phyloP scores from a whole-genome alignment of 1,140 invertebrate species.

The Sycophaga agraensis region DNA sequence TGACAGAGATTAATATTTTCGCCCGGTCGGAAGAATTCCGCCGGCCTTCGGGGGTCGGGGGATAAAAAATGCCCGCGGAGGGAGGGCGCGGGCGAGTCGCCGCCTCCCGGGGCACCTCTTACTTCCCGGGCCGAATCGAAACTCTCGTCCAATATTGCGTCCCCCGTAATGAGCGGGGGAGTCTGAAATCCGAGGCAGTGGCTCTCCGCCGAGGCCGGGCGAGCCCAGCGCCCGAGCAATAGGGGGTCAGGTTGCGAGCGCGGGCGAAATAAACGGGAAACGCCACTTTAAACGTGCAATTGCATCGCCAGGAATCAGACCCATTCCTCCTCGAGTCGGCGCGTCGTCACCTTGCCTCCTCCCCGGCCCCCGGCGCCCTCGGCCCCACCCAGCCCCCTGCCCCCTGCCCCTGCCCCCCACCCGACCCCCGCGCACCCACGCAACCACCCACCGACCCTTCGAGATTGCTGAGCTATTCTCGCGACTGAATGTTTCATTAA shows the following conservation, averaged over 20 bases:
- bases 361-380: slow-evolving; percentile 26
- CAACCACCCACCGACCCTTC: slow-evolving; percentile 47
- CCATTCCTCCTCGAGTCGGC: slow-evolving; percentile 47
- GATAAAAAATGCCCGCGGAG: background rate
- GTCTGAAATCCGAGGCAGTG: slow-evolving; percentile 42
- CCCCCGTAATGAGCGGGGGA: slow-evolving; percentile 40
- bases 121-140: slow-evolving; percentile 36
- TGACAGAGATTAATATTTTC: slow-evolving; percentile 16
- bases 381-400: slow-evolving; percentile 32
- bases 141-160: slow-evolving; percentile 44
- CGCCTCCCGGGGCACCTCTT: background rate
- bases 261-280: slow-evolving; percentile 55
- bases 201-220: slow-evolving; percentile 24
- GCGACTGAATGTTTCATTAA: slow-evolving; percentile 61
- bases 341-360: slow-evolving; percentile 33
- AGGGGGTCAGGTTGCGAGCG: slow-evolving; percentile 47
- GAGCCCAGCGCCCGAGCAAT: background rate
- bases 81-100: background rate
- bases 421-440: slow-evolving; percentile 27
- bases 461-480: slow-evolving; percentile 60
- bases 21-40: background rate
- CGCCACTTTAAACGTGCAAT: slow-evolving; percentile 59
- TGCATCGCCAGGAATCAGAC: slow-evolving; percentile 58
- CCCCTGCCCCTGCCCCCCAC: slow-evolving; percentile 32
- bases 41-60: background rate